Base-by-base conservation (phyloP, 1,140 invertebrate genomes). In the Kradibia gibbosae region DNA sequence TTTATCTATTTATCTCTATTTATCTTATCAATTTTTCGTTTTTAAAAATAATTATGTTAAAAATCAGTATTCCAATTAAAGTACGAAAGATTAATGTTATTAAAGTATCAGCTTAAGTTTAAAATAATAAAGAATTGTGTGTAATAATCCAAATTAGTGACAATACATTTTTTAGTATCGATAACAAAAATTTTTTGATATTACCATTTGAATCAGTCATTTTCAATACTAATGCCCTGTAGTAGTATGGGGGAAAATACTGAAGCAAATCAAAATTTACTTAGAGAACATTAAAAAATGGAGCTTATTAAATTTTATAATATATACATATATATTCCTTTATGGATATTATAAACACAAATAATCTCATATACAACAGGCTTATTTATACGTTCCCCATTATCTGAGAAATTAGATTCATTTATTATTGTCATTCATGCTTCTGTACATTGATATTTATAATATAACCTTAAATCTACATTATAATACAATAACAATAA, bases 321-420 rank as follows among this genome's bases (percentile, higher is more conserved):
- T 20, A 25, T 48, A 34, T 60, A 28, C 48, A 22, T 22, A 22
- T 45, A 31, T 31, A 48, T 5, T 42, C 17, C 31, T n/a, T 55
- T 11, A 15, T 73, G 48, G 17, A 55, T 55, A 73, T 36, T 73
- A 36, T 11, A 25, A 60, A 55, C 55, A 22, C 28, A n/a, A 25
- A 15, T 3, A n/a, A 34, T 20, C 53, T 60, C n/a, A 34, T 42
- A 36, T 31, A 45, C 53, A 15, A 55, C 45, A 36, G 55, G 13
- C 36, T 60, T 22, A 15, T 60, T 39, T 34, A 1, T 48, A 72
- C 25, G 36, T 20, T 65, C 39, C 22, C n/a, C 17, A 28, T 80
- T 80, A 72, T 62, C 53, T 72, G 78, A 80, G 78, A 73, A 80
- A 80, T 80, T 73, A 80, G 53, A 80, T 80, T 80, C 70, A 80